Base-by-base conservation (phyloP, 2,797 vertebrate species). In the Myripristis murdjan region DNA sequence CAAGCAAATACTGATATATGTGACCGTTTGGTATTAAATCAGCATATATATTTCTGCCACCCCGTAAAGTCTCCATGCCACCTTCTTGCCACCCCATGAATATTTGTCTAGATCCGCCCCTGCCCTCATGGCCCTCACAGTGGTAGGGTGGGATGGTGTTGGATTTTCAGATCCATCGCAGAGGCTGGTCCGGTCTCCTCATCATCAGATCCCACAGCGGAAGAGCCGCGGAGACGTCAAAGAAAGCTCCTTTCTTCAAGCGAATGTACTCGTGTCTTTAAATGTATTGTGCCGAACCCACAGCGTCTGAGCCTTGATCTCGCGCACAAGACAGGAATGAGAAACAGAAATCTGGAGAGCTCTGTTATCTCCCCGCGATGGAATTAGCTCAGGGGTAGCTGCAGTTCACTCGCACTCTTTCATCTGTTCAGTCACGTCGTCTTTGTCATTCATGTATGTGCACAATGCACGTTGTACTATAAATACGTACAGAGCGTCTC, bases 341-440 rank as follows among this genome's bases (percentile, higher is more conserved):
- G 87, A 85, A 87, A 81, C 55, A 73, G 81, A 81, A 75, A 87
- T 71, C 73, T 74, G 71, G 71, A 51, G 66, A 35, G 28, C 72
- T 52, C 33, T 85, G 44, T 80, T 91, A 84, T 90, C 88, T 85
- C 70, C 56, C 22, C 48, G 22, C 79, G 75, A 88, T 74, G 73
- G 76, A 89, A 91, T 85, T 83, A 86, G 85, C 90, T 90, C 68
- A 82, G 81, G 81, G 91, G 68, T 33, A 75, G 73, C 82, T 44
- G 76, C 68, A 61, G 85, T 81, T 88, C 77, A 83, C 52, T 60
- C 58, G 73, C 55, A 39, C 54, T 79, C 89, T 81, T 91, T 93
- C 79, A 94, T 93, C 84, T 60, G 24, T 67, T 79, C 56, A 73
- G 72, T 71, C 65, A 56, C 28, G 47, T 48, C 16, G 54, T 49